Base-by-base conservation (phyloP, 2,888 invertebrate species). In the Yponomeuta malinellus region DNA sequence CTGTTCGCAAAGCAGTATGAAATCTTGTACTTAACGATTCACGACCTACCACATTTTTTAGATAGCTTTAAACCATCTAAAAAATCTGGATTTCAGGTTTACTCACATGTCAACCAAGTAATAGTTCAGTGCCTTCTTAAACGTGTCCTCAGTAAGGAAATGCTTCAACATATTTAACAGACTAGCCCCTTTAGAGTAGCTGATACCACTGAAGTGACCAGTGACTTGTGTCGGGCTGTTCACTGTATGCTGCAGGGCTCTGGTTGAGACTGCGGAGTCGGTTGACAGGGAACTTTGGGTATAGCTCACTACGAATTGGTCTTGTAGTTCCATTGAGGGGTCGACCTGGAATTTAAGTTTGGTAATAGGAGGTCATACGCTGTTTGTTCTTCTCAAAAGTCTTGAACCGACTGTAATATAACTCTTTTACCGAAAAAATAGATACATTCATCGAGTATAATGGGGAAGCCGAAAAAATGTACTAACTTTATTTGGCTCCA, bases 251-350 rank as follows among this genome's bases (percentile, higher is more conserved):
- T 93, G 93, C 71, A 96, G 85, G 0, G 96, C 93, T 76, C 94
- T 93, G 0, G 94, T 93, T 29, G 67, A 67, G 0, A 74, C 73
- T 0, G 80, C 74, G 0, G 86, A 77, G 71, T 92, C 92, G 3
- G 85, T 77, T 0, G 85, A 87, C 70, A 96, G 86, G 0, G 95
- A 95, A 1, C 87, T 85, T 77, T 96, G 96, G 0, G 96, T 72
- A 75, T 95, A 94, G 77, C 95, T 94, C 0, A 95, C 89, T 33
- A 95, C 94, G 79, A 96, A 96, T 81, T 96, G 96, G 29, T 94
- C 93, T 73, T 93, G 93, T 70, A 96, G 80, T 67, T 94, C 94
- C 93, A 95, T 71, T 0, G 75, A 71, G 63, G 74, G 73, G 71
- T 89, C 83, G 0, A 87, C 82, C 90, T 91, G 72, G 1, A 72